Evolutionary conservation across 2,888 invertebrate genomes (phyloP), one percentile per base, ranked within the genome.

Genomic region (Stomorhina lunata): DNA sequence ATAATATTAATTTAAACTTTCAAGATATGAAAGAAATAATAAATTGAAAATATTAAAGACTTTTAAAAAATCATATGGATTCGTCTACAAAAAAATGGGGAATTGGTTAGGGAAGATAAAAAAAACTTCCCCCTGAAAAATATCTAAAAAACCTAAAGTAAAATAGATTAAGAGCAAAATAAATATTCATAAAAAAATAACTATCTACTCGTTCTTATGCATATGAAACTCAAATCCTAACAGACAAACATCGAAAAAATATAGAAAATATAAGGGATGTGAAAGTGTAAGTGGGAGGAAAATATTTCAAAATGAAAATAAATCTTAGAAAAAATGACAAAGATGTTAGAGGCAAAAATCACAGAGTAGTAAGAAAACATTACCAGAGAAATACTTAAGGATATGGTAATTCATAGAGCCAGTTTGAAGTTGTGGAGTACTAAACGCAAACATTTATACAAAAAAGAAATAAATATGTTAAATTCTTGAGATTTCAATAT

Each of bases 131-230:
- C 17, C 50, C 40, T 50, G 61, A 43, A 37, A 27, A n/a, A 6
- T 17, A 40, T 15, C 1, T 20, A 17, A 29, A 48, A 45, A 22
- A 50, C 7, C 45, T 25, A 43, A 53, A 59, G 48, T 61, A 59
- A 79, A 79, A 79, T 61, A 61, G 71, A 79, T 79, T 79, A 79
- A 75, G 78, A 78, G n/a, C 65, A 66, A 76, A 82, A 82, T 79
- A 75, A 69, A 82, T 79, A 76, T 76, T 76, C 50, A 71, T 66
- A 76, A 71, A 65, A 45, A 50, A 63, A 25, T 2, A 32, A 0
- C 17, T 15, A 43, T 6, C 43, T 43, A 45, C 34, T 59, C 22
- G 2, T 6, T 4, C 7, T 27, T 10, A 29, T 6, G n/a, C 15
- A 57, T 25, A 50, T 50, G 17, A 43, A 40, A 59, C 63, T 20